Evolutionary conservation across 2,113 vertebrate species (phyloP).

Genomic region (Erythrocercus mccallii): DNA sequence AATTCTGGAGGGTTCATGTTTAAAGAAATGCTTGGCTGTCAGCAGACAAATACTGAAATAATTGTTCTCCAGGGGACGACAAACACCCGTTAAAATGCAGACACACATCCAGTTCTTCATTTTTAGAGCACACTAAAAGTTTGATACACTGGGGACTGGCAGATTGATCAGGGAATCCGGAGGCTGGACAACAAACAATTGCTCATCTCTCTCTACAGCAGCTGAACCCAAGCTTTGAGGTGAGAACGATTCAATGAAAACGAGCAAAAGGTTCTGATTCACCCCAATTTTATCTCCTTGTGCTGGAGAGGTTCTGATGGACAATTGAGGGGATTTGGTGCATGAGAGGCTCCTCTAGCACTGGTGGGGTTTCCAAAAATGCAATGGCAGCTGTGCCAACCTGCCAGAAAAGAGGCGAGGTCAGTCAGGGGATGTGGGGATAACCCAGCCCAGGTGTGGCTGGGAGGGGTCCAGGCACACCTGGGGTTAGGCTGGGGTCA

Average conservation of each 20-base stretch:
- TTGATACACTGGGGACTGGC: neutral
- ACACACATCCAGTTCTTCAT: neutral
- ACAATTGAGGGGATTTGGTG: neutral
- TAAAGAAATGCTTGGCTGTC: neutral
- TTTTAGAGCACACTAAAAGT: conserved; percentile 24
- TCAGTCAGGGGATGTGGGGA: fast-evolving
- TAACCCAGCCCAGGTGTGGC: neutral
- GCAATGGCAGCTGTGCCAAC: fast-evolving
- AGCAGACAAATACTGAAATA: neutral
- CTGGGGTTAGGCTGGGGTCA: neutral
- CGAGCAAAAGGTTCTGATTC: neutral
- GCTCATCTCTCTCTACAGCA: neutral
- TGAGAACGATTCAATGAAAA: neutral
- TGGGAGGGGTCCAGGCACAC: neutral
- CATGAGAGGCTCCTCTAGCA: neutral
- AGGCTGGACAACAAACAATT: neutral
- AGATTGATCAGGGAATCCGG: neutral
- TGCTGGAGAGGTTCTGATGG: fast-evolving
- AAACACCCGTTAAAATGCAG: conserved; percentile 23
- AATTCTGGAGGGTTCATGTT: neutral
- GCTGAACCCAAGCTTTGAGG: neutral
- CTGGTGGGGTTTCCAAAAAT: neutral
- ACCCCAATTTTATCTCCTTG: neutral
- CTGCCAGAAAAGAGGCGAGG: fast-evolving
- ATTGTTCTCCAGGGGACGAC: neutral